These are phyloP conservation scores for Cancer borealis DNA, from an alignment of 2,888 invertebrate genomes.

Conservation along the genomic window DNA sequence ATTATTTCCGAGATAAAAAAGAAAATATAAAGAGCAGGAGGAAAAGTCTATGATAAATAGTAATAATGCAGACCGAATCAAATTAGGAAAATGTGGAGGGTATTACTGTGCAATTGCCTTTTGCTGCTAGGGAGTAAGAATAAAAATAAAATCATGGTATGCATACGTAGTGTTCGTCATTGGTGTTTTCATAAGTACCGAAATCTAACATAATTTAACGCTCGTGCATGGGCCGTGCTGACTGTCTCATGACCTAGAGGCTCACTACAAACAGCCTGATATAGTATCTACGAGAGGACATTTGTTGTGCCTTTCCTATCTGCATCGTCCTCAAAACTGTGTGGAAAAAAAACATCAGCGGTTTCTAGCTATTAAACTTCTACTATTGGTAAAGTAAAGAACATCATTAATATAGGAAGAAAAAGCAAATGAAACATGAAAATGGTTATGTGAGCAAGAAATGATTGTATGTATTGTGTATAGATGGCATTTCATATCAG, in stretches of 20 bases:
- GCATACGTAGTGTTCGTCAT: neutral
- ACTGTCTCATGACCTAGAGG: neutral
- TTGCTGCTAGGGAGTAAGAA: neutral
- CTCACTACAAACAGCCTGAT: neutral
- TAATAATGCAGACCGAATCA: neutral
- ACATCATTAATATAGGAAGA: neutral
- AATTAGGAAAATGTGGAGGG: constrained; percentile 3
- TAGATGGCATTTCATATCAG: too few relatives aligned
- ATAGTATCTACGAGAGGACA: neutral
- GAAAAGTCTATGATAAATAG: neutral
- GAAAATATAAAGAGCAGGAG: neutral
- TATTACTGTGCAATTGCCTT: neutral
- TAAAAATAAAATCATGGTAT: neutral
- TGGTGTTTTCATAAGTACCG: neutral
- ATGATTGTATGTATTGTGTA: too few relatives aligned
- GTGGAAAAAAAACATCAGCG: neutral
- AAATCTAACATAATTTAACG: neutral
- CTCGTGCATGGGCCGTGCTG: neutral
- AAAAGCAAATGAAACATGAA: neutral
- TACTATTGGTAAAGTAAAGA: neutral
- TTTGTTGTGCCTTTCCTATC: neutral
- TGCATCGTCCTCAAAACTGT: neutral
- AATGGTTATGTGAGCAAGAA: too few relatives aligned
- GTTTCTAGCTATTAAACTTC: neutral
- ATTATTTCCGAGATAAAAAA: neutral